Percentiles rank a stretch among this genome's conserved stretches.
These are phyloP conservation scores for Tylochromis polylepis DNA, from an alignment of 2,113 vertebrate genomes.

Conservation along the genomic window DNA sequence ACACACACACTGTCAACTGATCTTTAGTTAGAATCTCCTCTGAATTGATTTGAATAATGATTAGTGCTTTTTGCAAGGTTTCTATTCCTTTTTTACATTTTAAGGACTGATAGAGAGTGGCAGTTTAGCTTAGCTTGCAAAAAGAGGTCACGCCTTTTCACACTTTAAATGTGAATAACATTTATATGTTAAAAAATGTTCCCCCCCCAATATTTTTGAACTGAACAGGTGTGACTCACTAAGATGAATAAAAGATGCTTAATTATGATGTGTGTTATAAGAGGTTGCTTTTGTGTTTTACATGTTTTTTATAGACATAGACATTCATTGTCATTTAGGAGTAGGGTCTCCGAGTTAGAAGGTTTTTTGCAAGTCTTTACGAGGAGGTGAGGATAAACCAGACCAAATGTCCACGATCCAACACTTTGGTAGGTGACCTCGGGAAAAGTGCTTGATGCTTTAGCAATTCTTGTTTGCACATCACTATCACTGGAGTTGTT, in stretches of 20 bases:
- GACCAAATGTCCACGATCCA: neutral
- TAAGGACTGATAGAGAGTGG: neutral
- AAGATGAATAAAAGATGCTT: neutral
- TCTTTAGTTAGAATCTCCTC: neutral
- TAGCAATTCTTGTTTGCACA: neutral
- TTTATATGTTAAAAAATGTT: neutral
- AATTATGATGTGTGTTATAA: neutral
- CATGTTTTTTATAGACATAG: neutral
- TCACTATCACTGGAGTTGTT: neutral
- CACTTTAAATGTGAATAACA: neutral
- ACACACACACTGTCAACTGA: neutral
- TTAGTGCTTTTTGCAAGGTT: neutral
- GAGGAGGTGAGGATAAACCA: neutral
- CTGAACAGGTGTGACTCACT: neutral
- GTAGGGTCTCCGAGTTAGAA: neutral
- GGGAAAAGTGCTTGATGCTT: neutral
- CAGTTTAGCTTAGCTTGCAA: neutral
- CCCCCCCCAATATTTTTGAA: neutral
- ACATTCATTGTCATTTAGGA: neutral
- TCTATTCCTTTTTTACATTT: neutral
- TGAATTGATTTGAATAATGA: slow-evolving; percentile 14
- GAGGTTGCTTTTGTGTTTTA: neutral
- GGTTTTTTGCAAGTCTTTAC: neutral
- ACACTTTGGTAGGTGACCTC: neutral
- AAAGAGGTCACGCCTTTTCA: neutral